Conservation (phyloP, 2,888 invertebrate species). For the Drosophila lacicola region DNA sequence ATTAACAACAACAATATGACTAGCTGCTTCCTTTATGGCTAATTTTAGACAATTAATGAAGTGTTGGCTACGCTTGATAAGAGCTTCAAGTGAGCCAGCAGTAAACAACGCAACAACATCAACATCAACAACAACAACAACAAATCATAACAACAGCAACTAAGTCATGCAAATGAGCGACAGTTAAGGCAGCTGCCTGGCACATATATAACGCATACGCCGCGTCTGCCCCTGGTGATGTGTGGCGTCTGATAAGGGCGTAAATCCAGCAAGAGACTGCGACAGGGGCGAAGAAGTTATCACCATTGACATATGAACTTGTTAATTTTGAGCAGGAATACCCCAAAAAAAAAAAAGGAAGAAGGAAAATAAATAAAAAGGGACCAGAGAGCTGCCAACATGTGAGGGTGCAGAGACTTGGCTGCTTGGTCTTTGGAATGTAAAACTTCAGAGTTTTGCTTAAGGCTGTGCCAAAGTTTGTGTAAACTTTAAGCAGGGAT, state of each 20-base stretch:
- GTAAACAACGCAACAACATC: conserved; percentile 11
- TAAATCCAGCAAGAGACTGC: conserved; percentile 23
- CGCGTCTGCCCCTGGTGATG: conserved; percentile 50
- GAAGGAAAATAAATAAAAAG: conserved; percentile 5
- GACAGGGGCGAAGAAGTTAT: conserved; percentile 41
- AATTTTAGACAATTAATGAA: conserved; percentile 82
- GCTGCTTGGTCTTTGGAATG: conserved; percentile 15
- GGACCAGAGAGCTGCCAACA: neutral
- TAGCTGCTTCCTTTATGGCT: conserved; percentile 66
- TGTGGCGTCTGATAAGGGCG: conserved; percentile 56
- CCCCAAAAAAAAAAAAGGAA: neutral
- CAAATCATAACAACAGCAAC: conserved; percentile 26
- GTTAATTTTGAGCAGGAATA: conserved; percentile 61
- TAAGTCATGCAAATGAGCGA: conserved; percentile 78
- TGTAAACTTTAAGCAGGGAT: neutral
- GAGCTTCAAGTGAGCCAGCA: conserved; percentile 44
- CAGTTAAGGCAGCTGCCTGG: conserved; percentile 46
- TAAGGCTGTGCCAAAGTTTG: conserved; percentile 30
- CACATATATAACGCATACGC: conserved; percentile 68
- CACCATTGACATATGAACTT: conserved; percentile 70
- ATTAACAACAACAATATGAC: conserved; percentile 24
- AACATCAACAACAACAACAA: neutral
- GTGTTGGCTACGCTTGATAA: conserved; percentile 78
- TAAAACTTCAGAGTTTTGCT: conserved; percentile 11
- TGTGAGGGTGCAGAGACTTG: conserved; percentile 1